Evolutionary conservation across 1,140 invertebrate genomes (phyloP).

Genomic region (Onthophagus taurus): DNA sequence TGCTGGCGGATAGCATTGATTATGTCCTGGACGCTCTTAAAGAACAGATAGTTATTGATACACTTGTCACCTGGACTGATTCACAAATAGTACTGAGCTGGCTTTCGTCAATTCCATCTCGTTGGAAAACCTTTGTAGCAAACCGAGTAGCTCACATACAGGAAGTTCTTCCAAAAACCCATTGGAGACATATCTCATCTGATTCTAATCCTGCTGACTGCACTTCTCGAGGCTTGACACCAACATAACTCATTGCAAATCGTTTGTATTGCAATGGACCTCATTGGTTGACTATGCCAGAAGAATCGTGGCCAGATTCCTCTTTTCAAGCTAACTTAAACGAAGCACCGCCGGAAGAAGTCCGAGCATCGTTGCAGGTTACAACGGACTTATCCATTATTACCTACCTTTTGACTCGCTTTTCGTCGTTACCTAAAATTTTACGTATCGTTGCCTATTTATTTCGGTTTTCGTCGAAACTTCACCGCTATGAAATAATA

Average conservation of each 20-base stretch:
- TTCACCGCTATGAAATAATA: neutral
- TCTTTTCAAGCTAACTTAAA: no score
- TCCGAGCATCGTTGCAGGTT: no score
- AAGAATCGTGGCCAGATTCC: no score
- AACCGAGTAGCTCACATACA: constrained; percentile 5
- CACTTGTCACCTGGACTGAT: constrained; percentile 6
- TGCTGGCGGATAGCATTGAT: no score
- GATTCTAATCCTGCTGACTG: constrained; percentile 1
- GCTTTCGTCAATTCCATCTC: neutral
- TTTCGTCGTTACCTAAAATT: neutral
- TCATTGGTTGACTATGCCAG: constrained; percentile 2
- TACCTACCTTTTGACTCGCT: no score
- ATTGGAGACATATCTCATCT: constrained; percentile 3
- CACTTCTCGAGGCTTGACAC: neutral
- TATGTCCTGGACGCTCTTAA: no score
- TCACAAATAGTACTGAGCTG: constrained; percentile 1
- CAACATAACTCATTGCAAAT: neutral
- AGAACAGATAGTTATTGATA: no score
- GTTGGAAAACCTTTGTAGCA: constrained; percentile 3
- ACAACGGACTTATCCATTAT: no score
- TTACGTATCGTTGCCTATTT: neutral
- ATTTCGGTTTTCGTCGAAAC: neutral
- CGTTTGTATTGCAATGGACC: constrained; percentile 2
- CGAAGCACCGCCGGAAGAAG: no score
- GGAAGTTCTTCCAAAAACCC: neutral